These are phyloP conservation scores for Peromyscus attwateri DNA, from an alignment of 2,797 vertebrate species.

Conservation along the genomic window DNA sequence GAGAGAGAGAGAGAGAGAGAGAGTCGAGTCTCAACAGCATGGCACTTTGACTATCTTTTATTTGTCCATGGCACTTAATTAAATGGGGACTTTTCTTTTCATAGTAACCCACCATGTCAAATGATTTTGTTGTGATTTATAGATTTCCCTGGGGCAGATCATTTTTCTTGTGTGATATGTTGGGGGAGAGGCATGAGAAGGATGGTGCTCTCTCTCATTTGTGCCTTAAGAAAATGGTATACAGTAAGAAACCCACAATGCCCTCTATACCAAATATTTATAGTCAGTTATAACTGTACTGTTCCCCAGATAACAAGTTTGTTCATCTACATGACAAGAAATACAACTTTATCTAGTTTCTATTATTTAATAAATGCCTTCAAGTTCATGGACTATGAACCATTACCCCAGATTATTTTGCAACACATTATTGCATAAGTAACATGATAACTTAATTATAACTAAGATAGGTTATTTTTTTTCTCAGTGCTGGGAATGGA, in stretches of 20 bases:
- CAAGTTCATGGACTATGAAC: background rate
- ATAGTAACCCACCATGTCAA: background rate
- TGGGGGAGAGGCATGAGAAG: background rate
- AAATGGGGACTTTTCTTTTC: background rate
- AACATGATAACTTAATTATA: slow-evolving; percentile 1
- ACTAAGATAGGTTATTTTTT: background rate
- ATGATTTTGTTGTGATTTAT: slow-evolving; percentile 28
- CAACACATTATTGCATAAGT: background rate
- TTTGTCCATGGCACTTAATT: background rate
- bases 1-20: background rate
- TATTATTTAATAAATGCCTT: background rate
- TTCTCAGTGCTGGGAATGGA: background rate
- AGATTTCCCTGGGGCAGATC: background rate
- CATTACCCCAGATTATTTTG: background rate
- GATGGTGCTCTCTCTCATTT: background rate
- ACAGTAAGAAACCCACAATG: background rate
- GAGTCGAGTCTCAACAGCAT: background rate
- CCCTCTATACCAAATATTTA: background rate
- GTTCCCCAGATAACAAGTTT: background rate
- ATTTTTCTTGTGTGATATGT: background rate
- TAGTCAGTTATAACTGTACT: background rate
- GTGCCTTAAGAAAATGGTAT: background rate
- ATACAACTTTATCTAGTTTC: background rate
- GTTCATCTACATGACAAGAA: background rate
- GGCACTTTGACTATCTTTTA: background rate